Evolutionary conservation across 2,888 invertebrate species (phyloP).

Genomic region (Rhaphigaster nebulosa): DNA sequence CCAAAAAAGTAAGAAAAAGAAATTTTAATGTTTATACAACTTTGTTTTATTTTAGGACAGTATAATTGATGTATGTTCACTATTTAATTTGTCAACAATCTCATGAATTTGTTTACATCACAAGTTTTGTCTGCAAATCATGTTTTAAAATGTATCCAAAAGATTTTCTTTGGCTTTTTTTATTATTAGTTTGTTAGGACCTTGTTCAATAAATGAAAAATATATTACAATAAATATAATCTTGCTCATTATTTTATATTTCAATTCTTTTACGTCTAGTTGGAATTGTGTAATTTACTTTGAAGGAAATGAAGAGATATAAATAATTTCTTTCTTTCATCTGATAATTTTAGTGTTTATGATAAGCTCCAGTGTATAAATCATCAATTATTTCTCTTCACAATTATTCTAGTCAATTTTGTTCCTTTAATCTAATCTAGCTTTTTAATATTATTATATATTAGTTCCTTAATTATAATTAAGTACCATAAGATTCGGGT

Average conservation of each 20-base stretch:
- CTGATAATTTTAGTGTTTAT: background rate
- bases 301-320: background rate
- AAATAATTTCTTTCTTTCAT: background rate
- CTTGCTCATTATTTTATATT: background rate
- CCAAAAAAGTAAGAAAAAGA: background rate
- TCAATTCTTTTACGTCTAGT: background rate
- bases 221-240: background rate
- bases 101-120: background rate
- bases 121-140: background rate
- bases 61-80: background rate
- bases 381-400: background rate
- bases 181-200: background rate
- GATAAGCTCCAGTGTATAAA: background rate
- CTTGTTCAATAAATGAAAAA: background rate
- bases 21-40: background rate
- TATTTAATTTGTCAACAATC: background rate
- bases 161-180: background rate
- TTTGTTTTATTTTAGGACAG: background rate
- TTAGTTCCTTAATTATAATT: background rate
- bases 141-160: background rate
- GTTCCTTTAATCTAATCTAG: background rate
- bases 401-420: background rate
- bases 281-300: background rate
- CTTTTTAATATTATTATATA: background rate
- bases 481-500: background rate